Percentiles rank a stretch among this genome's conserved stretches.
phyloP scores from a whole-genome alignment of 2,797 vertebrate genomes.

The Carapus acus region DNA sequence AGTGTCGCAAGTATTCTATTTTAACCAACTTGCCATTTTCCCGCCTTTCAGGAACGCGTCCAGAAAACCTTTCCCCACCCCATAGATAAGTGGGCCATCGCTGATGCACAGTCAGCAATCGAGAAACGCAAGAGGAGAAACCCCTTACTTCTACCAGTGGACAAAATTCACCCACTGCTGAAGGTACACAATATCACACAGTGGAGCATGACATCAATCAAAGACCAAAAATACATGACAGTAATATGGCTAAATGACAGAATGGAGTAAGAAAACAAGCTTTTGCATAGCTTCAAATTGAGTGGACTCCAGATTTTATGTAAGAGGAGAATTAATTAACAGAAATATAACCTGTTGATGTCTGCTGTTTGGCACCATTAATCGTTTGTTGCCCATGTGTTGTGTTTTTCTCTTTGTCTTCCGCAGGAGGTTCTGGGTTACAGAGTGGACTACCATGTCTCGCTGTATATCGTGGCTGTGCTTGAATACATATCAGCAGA shows the following conservation, averaged over 20 bases:
- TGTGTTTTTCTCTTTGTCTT: neutral
- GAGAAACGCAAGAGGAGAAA: slow-evolving; percentile 93
- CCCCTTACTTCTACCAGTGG: slow-evolving; percentile 91
- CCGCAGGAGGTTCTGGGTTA: slow-evolving; percentile 94
- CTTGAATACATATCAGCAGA: slow-evolving; percentile 98
- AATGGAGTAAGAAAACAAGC: too few relatives aligned
- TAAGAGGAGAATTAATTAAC: too few relatives aligned
- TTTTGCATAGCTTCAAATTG: too few relatives aligned
- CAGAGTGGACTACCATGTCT: slow-evolving; percentile 94
- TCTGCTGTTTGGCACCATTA: too few relatives aligned
- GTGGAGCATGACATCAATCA: neutral
- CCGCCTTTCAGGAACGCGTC: slow-evolving; percentile 82
- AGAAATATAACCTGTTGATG: too few relatives aligned
- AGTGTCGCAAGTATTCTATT: too few relatives aligned
- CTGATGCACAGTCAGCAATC: slow-evolving; percentile 92
- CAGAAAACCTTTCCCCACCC: slow-evolving; percentile 99
- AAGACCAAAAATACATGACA: neutral
- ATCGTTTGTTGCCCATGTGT: neutral
- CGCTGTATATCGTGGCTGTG: slow-evolving; percentile 94
- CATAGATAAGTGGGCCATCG: slow-evolving; percentile 98
- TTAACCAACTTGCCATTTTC: neutral
- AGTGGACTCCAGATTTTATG: too few relatives aligned
- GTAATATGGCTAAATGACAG: too few relatives aligned
- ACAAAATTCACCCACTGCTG: slow-evolving; percentile 95
- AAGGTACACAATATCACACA: slow-evolving; percentile 73